These are phyloP conservation scores for Natator depressus DNA, from an alignment of 2,113 vertebrate genomes.

Conservation along the genomic window DNA sequence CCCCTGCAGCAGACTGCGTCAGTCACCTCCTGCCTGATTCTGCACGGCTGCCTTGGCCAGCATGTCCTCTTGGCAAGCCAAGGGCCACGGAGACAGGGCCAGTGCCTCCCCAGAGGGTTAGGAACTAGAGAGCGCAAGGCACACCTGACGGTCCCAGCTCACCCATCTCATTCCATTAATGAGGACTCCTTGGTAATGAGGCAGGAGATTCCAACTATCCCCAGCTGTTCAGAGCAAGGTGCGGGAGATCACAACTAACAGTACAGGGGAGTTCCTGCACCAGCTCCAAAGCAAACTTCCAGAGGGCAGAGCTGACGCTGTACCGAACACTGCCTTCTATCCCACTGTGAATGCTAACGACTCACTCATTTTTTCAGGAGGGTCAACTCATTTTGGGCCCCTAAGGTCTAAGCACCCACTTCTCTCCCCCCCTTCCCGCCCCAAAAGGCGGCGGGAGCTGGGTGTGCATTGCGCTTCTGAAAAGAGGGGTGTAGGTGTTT, in stretches of 20 bases:
- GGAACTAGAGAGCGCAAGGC: background rate
- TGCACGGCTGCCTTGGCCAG: background rate
- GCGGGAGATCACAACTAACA: background rate
- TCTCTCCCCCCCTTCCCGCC: too few relatives aligned
- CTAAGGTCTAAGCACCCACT: background rate
- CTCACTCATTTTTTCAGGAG: background rate
- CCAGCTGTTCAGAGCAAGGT: background rate
- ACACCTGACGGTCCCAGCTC: background rate
- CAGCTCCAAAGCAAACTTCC: background rate
- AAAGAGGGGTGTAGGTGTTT: background rate
- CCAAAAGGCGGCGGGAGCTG: background rate
- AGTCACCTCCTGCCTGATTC: background rate
- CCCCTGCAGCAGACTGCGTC: constrained; percentile 78
- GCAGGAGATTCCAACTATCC: too few relatives aligned
- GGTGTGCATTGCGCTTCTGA: background rate
- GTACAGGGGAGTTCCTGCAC: background rate
- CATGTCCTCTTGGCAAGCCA: fast-evolving
- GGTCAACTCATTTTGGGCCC: background rate
- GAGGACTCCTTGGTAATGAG: too few relatives aligned
- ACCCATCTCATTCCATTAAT: too few relatives aligned
- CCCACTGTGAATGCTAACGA: too few relatives aligned
- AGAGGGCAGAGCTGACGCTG: too few relatives aligned
- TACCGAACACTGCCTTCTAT: too few relatives aligned
- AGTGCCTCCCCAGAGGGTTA: background rate
- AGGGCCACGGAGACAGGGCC: background rate